Percentiles rank a stretch among this genome's conserved stretches.
These are phyloP conservation scores for Saiga tatarica DNA, from an alignment of 2,113 vertebrate genomes.

Conservation along the genomic window DNA sequence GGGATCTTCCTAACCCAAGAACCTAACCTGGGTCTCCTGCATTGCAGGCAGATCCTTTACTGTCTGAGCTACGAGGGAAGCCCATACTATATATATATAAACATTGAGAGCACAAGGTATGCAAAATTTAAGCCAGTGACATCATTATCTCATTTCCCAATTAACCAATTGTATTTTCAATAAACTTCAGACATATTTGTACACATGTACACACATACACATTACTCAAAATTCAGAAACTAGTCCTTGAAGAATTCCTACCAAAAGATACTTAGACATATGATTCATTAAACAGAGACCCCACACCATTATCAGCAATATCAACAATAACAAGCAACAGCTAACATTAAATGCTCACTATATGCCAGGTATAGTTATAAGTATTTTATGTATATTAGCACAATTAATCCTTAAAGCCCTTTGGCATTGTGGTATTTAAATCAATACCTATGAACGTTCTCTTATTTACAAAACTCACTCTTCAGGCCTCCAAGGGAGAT, in stretches of 20 bases:
- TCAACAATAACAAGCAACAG: background rate
- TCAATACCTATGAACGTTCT: background rate
- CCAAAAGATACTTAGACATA: background rate
- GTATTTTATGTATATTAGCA: background rate
- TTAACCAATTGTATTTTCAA: background rate
- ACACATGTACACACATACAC: background rate
- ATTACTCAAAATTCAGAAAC: background rate
- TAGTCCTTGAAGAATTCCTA: background rate
- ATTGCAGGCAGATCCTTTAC: background rate
- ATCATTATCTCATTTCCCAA: background rate
- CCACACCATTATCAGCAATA: background rate
- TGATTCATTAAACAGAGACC: background rate
- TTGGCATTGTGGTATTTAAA: background rate
- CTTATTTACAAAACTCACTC: constrained; percentile 11
- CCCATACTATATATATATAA: background rate
- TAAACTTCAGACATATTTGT: background rate
- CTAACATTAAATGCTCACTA: background rate
- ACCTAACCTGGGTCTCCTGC: background rate
- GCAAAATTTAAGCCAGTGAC: background rate
- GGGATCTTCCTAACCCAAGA: background rate
- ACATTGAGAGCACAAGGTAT: background rate
- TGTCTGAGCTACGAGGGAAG: background rate
- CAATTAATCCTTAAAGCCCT: background rate
- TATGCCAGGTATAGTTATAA: background rate
- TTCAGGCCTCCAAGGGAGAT: background rate